These are phyloP conservation scores for Chrysolina oricalcia DNA, from an alignment of 2,888 invertebrate species.

Conservation along the genomic window DNA sequence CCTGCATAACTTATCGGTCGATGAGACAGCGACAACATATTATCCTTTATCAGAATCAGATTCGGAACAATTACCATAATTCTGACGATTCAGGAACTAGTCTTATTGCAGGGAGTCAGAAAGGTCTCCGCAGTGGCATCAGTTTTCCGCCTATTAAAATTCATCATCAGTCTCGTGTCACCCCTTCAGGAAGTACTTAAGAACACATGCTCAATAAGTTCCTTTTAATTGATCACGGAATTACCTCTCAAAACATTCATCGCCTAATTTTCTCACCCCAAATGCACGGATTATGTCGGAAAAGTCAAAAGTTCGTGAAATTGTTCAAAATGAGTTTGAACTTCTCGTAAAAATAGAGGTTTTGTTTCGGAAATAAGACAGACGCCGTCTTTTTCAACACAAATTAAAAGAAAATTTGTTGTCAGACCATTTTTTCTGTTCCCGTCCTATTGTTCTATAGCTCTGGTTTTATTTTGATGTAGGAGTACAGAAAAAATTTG, in stretches of 20 bases:
- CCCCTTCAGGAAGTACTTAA: slow-evolving; percentile 41
- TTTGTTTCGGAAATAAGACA: no score
- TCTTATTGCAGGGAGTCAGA: slow-evolving; percentile 13
- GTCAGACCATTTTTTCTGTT: no score
- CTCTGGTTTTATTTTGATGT: no score
- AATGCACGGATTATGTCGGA: slow-evolving; percentile 7
- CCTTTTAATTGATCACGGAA: slow-evolving; percentile 42
- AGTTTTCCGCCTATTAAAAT: slow-evolving; percentile 31
- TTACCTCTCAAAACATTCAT: slow-evolving; percentile 38
- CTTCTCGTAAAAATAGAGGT: background rate
- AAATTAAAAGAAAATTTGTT: no score
- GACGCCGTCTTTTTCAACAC: no score
- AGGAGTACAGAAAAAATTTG: no score
- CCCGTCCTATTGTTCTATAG: no score
- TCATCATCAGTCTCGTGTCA: slow-evolving; percentile 31
- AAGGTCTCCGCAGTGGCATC: slow-evolving; percentile 4
- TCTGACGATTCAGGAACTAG: slow-evolving; percentile 4
- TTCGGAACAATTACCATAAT: slow-evolving; percentile 16
- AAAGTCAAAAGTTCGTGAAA: slow-evolving; percentile 8
- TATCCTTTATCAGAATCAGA: background rate
- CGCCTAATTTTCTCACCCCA: slow-evolving; percentile 38
- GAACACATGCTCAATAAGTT: slow-evolving; percentile 43
- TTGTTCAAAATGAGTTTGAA: slow-evolving; percentile 3
- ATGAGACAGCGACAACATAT: background rate
- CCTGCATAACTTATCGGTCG: background rate